Percentiles rank a stretch among this genome's conserved stretches.
phyloP scores from a whole-genome alignment of 2,888 invertebrate genomes.

The Drosophila melanosoma region DNA sequence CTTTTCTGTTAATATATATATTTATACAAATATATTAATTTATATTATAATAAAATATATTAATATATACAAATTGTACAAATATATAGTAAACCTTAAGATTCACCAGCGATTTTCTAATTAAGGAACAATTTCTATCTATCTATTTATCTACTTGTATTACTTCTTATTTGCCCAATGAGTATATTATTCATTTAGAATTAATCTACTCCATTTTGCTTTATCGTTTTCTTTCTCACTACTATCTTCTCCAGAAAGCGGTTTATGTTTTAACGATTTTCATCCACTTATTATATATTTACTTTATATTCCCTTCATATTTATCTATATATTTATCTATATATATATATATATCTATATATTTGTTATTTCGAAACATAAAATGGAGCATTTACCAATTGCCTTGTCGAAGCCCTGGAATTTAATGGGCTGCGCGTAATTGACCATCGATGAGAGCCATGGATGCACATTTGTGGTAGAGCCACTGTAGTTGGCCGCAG shows the following conservation, averaged over 20 bases:
- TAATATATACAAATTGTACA: neutral
- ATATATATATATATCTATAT: too few species aligned
- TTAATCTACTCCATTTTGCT: neutral
- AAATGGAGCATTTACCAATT: slow-evolving; percentile 89
- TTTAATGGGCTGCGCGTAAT: slow-evolving; percentile 99
- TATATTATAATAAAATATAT: too few species aligned
- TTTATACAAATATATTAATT: neutral
- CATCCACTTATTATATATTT: neutral
- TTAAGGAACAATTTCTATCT: neutral
- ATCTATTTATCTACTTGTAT: neutral
- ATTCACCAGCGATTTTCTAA: neutral
- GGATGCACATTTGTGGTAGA: slow-evolving; percentile 99
- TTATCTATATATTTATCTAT: neutral
- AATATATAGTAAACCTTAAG: neutral
- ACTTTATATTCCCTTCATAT: neutral
- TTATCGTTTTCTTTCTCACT: neutral
- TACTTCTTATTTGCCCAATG: neutral
- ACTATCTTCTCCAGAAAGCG: neutral
- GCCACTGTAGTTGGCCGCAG: slow-evolving; percentile 94
- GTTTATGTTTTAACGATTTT: neutral
- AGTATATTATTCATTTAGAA: neutral
- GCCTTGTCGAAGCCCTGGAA: slow-evolving; percentile 99
- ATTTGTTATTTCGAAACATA: neutral
- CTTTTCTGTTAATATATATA: slow-evolving; percentile 88
- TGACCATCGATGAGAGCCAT: slow-evolving; percentile 99